phyloP scores from a whole-genome alignment of 2,888 invertebrate species.

The Globia sparganii region DNA sequence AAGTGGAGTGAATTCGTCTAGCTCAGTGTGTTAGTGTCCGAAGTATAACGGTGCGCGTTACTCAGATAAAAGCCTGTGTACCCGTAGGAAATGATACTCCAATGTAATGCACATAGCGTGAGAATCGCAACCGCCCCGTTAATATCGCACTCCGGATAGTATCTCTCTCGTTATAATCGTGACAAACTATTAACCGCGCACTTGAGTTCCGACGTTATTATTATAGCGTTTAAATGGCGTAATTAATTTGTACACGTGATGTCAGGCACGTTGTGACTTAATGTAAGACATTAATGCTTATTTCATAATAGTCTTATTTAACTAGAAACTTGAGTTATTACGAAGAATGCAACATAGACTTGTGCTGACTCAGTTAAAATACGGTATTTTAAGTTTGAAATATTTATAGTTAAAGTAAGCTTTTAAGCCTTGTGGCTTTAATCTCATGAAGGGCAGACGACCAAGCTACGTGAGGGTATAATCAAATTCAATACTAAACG shows the following conservation, averaged over 20 bases:
- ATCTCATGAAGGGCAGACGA: constrained; percentile 12
- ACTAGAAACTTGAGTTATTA: constrained; percentile 50
- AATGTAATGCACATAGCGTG: constrained; percentile 77
- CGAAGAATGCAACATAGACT: constrained; percentile 47
- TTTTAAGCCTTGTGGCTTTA: constrained; percentile 23
- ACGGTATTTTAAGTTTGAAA: constrained; percentile 40
- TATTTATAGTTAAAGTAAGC: constrained; percentile 24
- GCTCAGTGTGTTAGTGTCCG: constrained; percentile 84
- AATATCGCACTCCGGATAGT: constrained; percentile 77
- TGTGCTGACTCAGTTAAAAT: constrained; percentile 38
- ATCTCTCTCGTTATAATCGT: constrained; percentile 79
- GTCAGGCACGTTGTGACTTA: constrained; percentile 60
- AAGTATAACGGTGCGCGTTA: constrained; percentile 80
- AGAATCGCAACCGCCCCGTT: constrained; percentile 77
- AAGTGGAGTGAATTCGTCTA: constrained; percentile 89
- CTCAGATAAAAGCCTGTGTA: constrained; percentile 73
- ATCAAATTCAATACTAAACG: constrained; percentile 47
- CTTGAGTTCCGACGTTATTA: constrained; percentile 76
- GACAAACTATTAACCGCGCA: constrained; percentile 82
- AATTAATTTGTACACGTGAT: constrained; percentile 72
- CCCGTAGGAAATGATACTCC: constrained; percentile 78
- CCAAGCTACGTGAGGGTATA: constrained; percentile 9
- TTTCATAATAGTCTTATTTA: constrained; percentile 59
- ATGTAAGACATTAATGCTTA: constrained; percentile 50
- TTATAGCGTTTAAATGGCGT: constrained; percentile 73